Conservation (phyloP, 2,113 vertebrate species). For the Pelecanoides urinatrix region DNA sequence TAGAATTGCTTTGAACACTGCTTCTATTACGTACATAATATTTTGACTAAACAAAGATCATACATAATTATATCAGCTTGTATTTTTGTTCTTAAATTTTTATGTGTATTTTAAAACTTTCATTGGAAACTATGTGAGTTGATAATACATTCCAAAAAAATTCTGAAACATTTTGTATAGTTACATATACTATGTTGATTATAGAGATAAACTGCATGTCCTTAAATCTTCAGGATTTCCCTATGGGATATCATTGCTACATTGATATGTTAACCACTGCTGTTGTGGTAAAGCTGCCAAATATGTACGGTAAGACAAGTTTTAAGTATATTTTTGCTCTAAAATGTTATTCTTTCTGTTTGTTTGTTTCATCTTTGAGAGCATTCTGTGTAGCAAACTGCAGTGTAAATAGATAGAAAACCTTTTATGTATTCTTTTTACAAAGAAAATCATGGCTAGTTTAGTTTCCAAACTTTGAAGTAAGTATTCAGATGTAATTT, state of each 20-base stretch:
- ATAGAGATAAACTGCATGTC: not conserved
- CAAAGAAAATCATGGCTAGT: not conserved
- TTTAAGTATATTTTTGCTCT: not conserved
- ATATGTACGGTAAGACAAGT: not conserved
- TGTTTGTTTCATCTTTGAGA: not conserved
- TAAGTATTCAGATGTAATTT: slow-evolving; percentile 18
- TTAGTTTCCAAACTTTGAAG: not conserved
- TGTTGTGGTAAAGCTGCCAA: not conserved
- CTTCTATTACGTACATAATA: not conserved
- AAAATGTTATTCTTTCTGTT: not conserved
- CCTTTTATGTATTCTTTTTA: not conserved
- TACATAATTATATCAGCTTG: not conserved
- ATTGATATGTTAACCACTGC: not conserved
- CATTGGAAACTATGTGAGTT: not conserved
- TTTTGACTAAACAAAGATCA: fast-evolving
- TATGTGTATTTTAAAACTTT: not conserved
- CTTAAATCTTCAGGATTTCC: not conserved
- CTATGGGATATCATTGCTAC: not conserved
- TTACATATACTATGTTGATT: not conserved
- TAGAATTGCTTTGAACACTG: not conserved
- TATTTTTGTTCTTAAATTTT: not conserved
- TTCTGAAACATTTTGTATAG: not conserved
- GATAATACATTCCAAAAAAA: not conserved
- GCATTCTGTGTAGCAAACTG: not conserved
- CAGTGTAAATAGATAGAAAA: not conserved